Evolutionary conservation across 2,797 vertebrate species (phyloP).

Genomic region (Sebastes cheni): DNA sequence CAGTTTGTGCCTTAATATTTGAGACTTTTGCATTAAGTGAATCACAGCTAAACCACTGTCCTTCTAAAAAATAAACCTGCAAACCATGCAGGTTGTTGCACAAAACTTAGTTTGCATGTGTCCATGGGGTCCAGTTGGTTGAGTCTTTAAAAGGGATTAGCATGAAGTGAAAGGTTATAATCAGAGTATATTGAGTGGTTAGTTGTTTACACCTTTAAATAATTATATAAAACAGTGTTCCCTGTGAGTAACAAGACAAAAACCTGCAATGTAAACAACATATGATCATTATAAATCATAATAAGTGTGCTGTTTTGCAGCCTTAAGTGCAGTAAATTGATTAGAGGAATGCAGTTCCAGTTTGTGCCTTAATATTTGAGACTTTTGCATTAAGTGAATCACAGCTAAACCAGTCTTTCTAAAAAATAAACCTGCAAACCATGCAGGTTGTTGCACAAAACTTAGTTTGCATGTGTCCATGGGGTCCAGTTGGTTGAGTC

Average conservation of each 20-base stretch:
- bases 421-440: background rate
- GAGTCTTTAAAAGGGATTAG: background rate
- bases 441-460: background rate
- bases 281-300: background rate
- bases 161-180: background rate
- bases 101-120: background rate
- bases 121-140: background rate
- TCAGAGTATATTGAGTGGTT: rapidly evolving
- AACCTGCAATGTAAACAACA: no score
- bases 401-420: background rate
- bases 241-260: background rate
- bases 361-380: background rate
- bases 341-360: no score
- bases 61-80: background rate
- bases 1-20: background rate
- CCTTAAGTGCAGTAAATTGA: background rate
- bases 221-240: rapidly evolving
- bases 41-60: background rate
- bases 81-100: background rate
- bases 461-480: no score
- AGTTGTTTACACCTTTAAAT: background rate
- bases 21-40: background rate
- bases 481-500: background rate
- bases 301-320: background rate
- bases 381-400: background rate